Evolutionary conservation across 2,113 vertebrate genomes (phyloP).

Genomic region (Rallus limicola): DNA sequence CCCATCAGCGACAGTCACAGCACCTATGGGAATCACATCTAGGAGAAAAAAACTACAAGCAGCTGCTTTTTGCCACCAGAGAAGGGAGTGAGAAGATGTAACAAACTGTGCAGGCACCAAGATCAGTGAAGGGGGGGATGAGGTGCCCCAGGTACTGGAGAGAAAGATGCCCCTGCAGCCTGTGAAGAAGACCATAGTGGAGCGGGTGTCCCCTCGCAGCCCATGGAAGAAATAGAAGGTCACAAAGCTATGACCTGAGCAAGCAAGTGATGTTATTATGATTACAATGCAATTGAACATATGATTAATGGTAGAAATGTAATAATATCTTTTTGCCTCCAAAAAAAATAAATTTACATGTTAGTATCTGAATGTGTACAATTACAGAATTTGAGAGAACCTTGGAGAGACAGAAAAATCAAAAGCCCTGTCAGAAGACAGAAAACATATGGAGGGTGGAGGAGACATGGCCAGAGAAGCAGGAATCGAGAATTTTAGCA

Average conservation of each 20-base stretch:
- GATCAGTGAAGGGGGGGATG: too few relatives aligned
- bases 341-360: not conserved
- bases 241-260: not conserved
- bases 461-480: not conserved
- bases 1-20: too few relatives aligned
- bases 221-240: not conserved
- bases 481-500: not conserved
- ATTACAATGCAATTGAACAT: not conserved
- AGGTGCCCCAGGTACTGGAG: too few relatives aligned
- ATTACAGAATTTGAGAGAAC: not conserved
- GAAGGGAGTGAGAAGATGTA: too few relatives aligned
- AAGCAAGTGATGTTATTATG: not conserved
- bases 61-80: too few relatives aligned
- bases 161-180: too few relatives aligned
- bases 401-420: not conserved
- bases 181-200: too few relatives aligned
- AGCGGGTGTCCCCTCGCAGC: too few relatives aligned
- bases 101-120: too few relatives aligned
- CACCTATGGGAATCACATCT: too few relatives aligned
- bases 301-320: not conserved
- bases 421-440: not conserved
- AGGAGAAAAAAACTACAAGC: too few relatives aligned
- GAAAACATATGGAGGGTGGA: not conserved
- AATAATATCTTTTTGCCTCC: not conserved
- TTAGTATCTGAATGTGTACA: not conserved